phyloP scores from a whole-genome alignment of 2,888 invertebrate genomes.

The Geotrupes spiniger region DNA sequence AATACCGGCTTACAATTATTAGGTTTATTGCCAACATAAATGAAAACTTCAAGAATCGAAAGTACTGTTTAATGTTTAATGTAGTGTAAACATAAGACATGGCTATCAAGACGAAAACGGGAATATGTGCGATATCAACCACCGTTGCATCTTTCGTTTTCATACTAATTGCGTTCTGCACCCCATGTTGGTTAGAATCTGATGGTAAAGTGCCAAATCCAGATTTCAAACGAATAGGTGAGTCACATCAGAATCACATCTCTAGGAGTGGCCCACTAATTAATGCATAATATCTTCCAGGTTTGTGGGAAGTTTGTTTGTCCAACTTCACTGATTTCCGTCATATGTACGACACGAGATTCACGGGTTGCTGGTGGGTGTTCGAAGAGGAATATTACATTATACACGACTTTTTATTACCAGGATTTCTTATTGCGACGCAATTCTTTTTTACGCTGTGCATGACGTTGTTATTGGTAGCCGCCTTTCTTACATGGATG shows the following conservation, averaged over 20 bases:
- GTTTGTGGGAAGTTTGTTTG: conserved; percentile 95
- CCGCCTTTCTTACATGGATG: conserved; percentile 69
- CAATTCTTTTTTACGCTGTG: conserved; percentile 92
- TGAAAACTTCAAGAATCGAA: background rate
- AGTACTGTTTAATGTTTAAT: background rate
- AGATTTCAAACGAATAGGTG: conserved; percentile 79
- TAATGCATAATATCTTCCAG: conserved; percentile 52
- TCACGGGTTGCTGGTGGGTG: conserved; percentile 94
- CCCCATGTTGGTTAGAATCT: conserved; percentile 85
- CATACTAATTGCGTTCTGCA: conserved; percentile 76
- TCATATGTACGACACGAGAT: conserved; percentile 78
- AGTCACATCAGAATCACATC: conserved; percentile 37
- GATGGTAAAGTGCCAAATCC: conserved; percentile 74
- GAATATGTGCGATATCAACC: conserved; percentile 63
- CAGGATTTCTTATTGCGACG: conserved; percentile 89
- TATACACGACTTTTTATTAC: conserved; percentile 83
- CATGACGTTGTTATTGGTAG: conserved; percentile 75
- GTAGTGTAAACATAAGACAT: conserved; percentile 37
- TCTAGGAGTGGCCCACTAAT: conserved; percentile 36
- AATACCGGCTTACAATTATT: background rate
- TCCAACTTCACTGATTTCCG: conserved; percentile 82
- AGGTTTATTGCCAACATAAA: background rate
- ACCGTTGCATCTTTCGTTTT: conserved; percentile 67
- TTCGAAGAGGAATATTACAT: conserved; percentile 96
- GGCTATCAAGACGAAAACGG: conserved; percentile 64